Evolutionary conservation across 2,888 invertebrate species (phyloP).

Genomic region (Therioaphis trifolii): DNA sequence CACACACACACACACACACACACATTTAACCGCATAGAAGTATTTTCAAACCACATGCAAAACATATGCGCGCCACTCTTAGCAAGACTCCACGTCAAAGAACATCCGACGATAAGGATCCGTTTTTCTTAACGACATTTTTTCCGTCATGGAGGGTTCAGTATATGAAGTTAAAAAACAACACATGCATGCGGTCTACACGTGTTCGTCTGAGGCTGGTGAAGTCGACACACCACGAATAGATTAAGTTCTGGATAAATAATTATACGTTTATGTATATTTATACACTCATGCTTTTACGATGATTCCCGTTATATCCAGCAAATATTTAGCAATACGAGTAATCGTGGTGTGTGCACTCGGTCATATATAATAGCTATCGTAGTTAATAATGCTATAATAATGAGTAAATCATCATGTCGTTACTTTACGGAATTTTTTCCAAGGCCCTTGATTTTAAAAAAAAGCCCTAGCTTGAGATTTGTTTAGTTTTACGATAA

Average conservation of each 20-base stretch:
- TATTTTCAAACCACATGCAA: conserved; percentile 30
- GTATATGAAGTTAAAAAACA: background rate
- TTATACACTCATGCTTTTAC: background rate
- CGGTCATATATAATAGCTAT: background rate
- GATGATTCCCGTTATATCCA: no score
- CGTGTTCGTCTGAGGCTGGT: conserved; percentile 28
- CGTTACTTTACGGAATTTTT: background rate
- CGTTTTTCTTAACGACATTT: conserved; percentile 27
- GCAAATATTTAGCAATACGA: background rate
- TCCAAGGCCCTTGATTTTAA: background rate
- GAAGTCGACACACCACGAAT: conserved; percentile 8
- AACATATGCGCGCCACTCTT: conserved; percentile 32
- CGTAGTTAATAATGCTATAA: background rate
- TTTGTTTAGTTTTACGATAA: background rate
- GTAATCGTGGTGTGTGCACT: background rate
- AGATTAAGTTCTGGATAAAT: conserved; percentile 2
- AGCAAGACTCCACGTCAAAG: background rate
- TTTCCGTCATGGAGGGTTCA: background rate
- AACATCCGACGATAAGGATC: conserved; percentile 65
- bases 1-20: background rate
- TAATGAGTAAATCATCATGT: background rate
- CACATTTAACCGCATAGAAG: background rate
- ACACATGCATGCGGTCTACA: conserved; percentile 65
- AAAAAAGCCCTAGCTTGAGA: background rate
- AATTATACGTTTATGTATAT: background rate